These are phyloP conservation scores for Dysidea cf. avara DNA, from an alignment of 37 sponge, comb jelly and placozoan species.

Conservation along the genomic window DNA sequence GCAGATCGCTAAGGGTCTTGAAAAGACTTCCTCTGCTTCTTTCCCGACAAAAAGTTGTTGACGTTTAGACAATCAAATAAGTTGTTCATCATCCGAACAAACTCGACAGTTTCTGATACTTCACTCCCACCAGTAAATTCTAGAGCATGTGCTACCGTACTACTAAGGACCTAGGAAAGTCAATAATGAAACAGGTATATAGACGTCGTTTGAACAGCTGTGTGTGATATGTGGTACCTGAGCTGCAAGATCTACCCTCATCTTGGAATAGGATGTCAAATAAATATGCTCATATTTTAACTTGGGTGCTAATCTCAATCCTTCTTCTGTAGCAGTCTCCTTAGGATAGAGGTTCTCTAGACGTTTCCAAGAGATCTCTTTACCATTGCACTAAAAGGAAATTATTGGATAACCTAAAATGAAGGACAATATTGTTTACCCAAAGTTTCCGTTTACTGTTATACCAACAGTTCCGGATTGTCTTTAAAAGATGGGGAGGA, in stretches of 20 bases:
- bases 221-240: too few species aligned
- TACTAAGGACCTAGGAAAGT: too few species aligned
- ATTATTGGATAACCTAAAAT: conserved; percentile 9
- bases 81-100: too few species aligned
- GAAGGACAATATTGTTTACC: conserved; percentile 20
- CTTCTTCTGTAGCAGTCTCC: conserved; percentile 5
- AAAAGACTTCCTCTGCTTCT: too few species aligned
- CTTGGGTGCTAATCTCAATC: conserved; percentile 36
- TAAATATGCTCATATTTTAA: conserved; percentile 53
- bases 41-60: too few species aligned
- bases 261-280: conserved; percentile 38
- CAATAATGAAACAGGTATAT: too few species aligned
- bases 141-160: too few species aligned
- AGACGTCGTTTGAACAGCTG: too few species aligned
- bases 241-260: conserved; percentile 59
- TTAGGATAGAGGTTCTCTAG: conserved; percentile 8
- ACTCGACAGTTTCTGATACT: too few species aligned
- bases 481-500: conserved; percentile 54
- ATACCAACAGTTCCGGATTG: conserved; percentile 31
- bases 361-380: conserved; percentile 33
- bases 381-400: conserved; percentile 30
- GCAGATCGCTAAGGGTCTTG: too few species aligned
- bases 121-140: too few species aligned
- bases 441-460: conserved; percentile 21
- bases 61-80: too few species aligned